A percentile compares a stretch with the other conserved stretches of the same genome.
Conservation (phyloP, 1,140 invertebrate species). For the Drosophila bocqueti region DNA sequence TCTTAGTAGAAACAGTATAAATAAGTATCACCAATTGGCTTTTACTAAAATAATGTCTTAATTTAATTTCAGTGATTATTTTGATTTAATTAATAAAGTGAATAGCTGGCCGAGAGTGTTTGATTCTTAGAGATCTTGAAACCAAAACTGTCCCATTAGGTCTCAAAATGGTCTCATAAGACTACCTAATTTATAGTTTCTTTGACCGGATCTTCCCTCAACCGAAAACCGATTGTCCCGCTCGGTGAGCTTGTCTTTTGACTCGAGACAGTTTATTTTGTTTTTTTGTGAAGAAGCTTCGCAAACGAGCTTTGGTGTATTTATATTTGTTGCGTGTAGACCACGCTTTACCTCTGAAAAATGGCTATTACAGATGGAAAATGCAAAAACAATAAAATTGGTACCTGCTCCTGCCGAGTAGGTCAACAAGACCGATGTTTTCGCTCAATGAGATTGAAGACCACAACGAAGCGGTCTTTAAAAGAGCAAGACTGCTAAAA, state of each 20-base stretch:
- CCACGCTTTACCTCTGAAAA: too few species aligned
- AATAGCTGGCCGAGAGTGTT: background rate
- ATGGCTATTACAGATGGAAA: background rate
- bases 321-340: background rate
- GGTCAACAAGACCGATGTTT: background rate
- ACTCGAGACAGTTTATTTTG: background rate
- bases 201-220: too few species aligned
- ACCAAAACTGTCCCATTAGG: background rate
- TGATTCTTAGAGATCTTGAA: background rate
- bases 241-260: background rate
- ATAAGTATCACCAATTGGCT: too few species aligned
- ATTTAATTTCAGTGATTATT: too few species aligned
- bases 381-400: background rate
- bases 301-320: background rate
- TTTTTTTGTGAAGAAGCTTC: background rate
- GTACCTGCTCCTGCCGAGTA: background rate
- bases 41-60: too few species aligned
- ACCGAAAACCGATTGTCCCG: background rate
- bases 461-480: background rate
- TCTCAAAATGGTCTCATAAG: too few species aligned
- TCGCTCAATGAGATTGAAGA: background rate
- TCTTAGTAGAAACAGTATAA: too few species aligned
- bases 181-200: too few species aligned
- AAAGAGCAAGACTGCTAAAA: background rate
- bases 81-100: background rate